A percentile compares a stretch with the other conserved stretches of the same genome.
Evolutionary conservation across 2,113 vertebrate genomes (phyloP).

Genomic region (Hippotragus niger): DNA sequence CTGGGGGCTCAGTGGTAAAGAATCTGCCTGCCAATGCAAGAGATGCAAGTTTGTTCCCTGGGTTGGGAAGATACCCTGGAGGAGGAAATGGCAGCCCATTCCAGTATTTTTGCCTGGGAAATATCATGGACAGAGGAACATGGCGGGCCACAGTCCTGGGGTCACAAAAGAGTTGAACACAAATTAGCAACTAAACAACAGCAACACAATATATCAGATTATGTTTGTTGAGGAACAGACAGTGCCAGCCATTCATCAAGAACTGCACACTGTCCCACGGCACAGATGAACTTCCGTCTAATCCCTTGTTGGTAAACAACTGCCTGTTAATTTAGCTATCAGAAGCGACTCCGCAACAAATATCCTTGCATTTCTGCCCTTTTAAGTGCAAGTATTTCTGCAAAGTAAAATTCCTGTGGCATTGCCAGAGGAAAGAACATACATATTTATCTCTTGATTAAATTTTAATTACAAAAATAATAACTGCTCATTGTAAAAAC

Average conservation of each 20-base stretch:
- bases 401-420: background rate
- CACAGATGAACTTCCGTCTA: accelerated
- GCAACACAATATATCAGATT: background rate
- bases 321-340: background rate
- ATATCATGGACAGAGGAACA: background rate
- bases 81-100: background rate
- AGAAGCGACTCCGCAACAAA: background rate
- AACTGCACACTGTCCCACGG: accelerated
- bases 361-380: background rate
- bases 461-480: background rate
- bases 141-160: background rate
- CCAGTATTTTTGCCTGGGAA: background rate
- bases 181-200: background rate
- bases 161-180: background rate
- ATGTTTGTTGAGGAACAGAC: background rate
- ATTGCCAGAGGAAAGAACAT: background rate
- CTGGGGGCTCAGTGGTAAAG: background rate
- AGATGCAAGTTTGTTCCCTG: background rate
- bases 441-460: background rate
- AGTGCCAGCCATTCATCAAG: accelerated
- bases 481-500: background rate
- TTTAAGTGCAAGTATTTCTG: background rate
- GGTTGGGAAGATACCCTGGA: background rate
- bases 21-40: background rate
- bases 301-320: background rate